phyloP scores from a whole-genome alignment of 2,888 invertebrate genomes.

The Agapostemon virescens region DNA sequence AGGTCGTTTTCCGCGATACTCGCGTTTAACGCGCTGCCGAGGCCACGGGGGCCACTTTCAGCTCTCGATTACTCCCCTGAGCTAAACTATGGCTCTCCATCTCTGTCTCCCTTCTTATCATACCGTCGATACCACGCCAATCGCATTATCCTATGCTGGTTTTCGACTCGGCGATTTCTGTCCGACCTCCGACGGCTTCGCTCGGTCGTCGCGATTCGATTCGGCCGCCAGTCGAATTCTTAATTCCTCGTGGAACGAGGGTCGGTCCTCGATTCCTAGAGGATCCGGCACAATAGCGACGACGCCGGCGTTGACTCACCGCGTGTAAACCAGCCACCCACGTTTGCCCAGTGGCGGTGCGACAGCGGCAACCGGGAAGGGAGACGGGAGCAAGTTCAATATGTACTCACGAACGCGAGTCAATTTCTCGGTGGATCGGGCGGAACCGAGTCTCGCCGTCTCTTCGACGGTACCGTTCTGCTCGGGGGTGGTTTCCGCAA shows the following conservation, averaged over 20 bases:
- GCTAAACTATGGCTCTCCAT: no score
- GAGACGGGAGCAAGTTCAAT: neutral
- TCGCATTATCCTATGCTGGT: no score
- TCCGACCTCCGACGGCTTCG: no score
- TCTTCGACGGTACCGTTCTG: neutral
- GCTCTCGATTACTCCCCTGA: no score
- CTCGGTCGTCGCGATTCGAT: constrained; percentile 25
- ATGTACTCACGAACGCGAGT: neutral
- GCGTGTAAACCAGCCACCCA: constrained; percentile 61
- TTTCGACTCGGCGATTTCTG: no score
- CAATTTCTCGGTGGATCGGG: constrained; percentile 4
- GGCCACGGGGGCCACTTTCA: neutral
- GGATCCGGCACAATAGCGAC: constrained; percentile 39
- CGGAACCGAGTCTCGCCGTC: neutral
- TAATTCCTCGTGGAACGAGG: constrained; percentile 30
- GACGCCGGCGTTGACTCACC: constrained; percentile 60
- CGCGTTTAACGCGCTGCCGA: neutral
- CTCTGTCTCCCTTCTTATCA: no score
- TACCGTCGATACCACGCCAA: no score
- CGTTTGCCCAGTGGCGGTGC: constrained; percentile 28
- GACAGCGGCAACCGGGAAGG: neutral
- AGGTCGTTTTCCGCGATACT: neutral
- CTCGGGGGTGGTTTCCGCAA: neutral
- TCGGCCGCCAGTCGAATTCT: constrained; percentile 29
- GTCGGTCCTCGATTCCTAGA: constrained; percentile 16